Evolutionary conservation across 23 tunicate genomes (phyloP).

Genomic region (Ascidia mentula): DNA sequence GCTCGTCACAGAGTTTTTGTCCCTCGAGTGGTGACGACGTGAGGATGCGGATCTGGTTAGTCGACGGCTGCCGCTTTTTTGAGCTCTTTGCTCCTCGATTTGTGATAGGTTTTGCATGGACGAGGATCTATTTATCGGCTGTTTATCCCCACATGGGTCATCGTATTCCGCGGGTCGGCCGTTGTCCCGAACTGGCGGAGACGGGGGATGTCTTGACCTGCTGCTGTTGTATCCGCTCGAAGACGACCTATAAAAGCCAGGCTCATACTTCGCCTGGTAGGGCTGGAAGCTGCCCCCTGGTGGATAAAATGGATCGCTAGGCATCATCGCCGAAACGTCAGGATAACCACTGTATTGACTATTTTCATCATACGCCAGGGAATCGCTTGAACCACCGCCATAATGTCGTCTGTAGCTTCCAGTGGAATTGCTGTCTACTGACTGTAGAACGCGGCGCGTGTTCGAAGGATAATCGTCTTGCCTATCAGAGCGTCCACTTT

Average conservation of each 20-base stretch:
- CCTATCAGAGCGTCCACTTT: constrained; percentile 28
- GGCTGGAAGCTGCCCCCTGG: constrained; percentile 75
- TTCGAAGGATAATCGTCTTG: constrained; percentile 6
- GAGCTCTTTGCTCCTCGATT: constrained; percentile 17
- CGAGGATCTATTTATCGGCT: constrained; percentile 23
- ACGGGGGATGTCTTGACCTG: constrained; percentile 55
- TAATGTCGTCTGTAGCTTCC: constrained; percentile 35
- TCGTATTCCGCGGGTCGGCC: neutral
- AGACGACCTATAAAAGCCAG: constrained; percentile 62
- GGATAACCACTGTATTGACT: constrained; percentile 25
- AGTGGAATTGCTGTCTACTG: constrained; percentile 48
- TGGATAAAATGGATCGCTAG: constrained; percentile 57
- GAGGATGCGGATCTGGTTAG: constrained; percentile 18
- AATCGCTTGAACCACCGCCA: constrained; percentile 23
- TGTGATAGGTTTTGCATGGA: constrained; percentile 63
- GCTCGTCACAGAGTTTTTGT: neutral
- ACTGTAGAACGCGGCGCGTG: constrained; percentile 24
- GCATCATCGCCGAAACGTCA: constrained; percentile 49
- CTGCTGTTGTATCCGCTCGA: constrained; percentile 48
- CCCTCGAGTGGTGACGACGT: neutral
- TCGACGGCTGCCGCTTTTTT: neutral
- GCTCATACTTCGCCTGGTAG: constrained; percentile 74
- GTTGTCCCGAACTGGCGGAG: constrained; percentile 51
- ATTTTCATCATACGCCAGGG: constrained; percentile 26
- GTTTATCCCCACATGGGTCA: neutral